phyloP scores from a whole-genome alignment of 2,113 vertebrate genomes.

The Argyrosomus japonicus region DNA sequence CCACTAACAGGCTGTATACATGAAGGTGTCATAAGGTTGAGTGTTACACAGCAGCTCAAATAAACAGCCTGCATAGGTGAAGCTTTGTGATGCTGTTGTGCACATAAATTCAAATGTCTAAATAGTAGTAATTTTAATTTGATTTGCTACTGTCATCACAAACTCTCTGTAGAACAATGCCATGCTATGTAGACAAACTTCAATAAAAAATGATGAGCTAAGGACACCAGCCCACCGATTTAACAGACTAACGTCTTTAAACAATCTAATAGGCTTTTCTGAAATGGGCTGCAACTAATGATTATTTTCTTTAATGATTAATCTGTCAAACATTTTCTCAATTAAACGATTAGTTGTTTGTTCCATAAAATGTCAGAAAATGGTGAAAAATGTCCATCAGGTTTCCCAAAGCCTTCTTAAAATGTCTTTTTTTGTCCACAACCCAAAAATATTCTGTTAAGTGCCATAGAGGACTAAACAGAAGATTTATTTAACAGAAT shows the following conservation, averaged over 20 bases:
- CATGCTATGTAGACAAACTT: constrained; percentile 3
- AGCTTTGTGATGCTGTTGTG: constrained; percentile 53
- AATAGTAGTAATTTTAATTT: constrained; percentile 37
- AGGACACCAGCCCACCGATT: neutral
- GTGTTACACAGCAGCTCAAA: constrained; percentile 77
- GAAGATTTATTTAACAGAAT: no score
- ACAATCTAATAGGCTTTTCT: neutral
- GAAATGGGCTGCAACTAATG: neutral
- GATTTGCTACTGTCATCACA: constrained; percentile 50
- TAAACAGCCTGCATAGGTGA: constrained; percentile 73
- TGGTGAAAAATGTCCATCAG: no score
- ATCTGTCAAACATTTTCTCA: no score
- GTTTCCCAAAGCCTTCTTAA: no score
- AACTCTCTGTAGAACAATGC: constrained; percentile 12
- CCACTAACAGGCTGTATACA: constrained; percentile 75
- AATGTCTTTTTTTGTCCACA: no score
- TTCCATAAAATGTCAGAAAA: no score
- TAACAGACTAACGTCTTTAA: constrained; percentile 1
- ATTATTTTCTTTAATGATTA: no score
- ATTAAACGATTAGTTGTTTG: no score
- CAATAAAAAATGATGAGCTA: constrained; percentile 15
- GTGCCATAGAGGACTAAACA: no score
- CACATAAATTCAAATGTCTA: constrained; percentile 49
- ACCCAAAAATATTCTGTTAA: no score
- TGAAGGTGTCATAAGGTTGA: constrained; percentile 69